These are phyloP conservation scores for Thamnophis elegans DNA, from an alignment of 2,797 vertebrate genomes.

Conservation along the genomic window DNA sequence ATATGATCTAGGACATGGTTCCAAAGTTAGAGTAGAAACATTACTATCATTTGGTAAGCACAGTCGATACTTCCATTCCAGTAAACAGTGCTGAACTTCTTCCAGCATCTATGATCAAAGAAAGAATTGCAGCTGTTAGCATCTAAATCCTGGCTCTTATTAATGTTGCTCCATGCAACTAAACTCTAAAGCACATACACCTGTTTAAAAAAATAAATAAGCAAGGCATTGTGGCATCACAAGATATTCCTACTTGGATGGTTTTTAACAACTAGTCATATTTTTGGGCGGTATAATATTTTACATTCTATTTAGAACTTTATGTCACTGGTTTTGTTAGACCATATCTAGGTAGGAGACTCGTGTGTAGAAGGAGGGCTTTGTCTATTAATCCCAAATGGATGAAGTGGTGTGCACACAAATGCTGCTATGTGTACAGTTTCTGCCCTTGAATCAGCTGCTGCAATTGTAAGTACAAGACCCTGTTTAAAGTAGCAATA, in stretches of 20 bases:
- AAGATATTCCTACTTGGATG: not conserved
- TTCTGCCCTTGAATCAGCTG: not conserved
- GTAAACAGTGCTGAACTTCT: not conserved
- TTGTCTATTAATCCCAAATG: not conserved
- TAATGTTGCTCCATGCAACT: not conserved
- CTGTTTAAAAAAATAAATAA: not conserved
- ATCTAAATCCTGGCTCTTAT: not conserved
- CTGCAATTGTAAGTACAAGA: not conserved
- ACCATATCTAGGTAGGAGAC: not conserved
- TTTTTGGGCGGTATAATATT: not conserved
- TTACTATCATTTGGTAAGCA: not conserved
- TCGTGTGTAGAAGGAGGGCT: not conserved
- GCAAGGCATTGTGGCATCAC: not conserved
- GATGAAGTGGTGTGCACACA: too few relatives aligned
- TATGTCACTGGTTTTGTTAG: not conserved
- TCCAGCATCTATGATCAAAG: conserved; percentile 10
- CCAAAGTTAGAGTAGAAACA: not conserved
- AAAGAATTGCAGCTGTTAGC: conserved; percentile 8
- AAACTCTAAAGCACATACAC: not conserved
- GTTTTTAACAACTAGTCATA: not conserved
- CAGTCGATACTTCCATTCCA: not conserved
- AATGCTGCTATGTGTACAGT: not conserved
- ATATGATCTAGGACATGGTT: not conserved
- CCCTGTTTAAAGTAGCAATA: not conserved
- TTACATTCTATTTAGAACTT: not conserved